These are phyloP conservation scores for Hemicentrotus pulcherrimus DNA, from an alignment of 35 echinoderm and acorn worm species.

Conservation along the genomic window DNA sequence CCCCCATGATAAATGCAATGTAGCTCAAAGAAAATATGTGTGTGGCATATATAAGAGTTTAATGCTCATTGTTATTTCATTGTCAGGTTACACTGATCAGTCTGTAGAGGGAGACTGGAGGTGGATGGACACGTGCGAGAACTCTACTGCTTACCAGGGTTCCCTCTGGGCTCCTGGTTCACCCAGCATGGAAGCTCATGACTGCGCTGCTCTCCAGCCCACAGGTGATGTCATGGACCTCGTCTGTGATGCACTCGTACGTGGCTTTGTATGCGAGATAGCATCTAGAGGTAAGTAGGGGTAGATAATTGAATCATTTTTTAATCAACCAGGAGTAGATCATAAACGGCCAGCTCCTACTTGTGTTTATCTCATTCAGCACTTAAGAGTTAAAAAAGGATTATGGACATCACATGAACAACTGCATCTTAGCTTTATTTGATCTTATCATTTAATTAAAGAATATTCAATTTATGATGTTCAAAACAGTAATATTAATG, in stretches of 20 bases:
- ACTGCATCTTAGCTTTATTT: too few relatives aligned
- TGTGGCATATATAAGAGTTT: background rate
- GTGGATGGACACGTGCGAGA: slow-evolving; percentile 42
- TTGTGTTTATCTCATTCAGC: too few relatives aligned
- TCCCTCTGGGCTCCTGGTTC: slow-evolving; percentile 45
- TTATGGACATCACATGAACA: too few relatives aligned
- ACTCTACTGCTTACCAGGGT: slow-evolving; percentile 5
- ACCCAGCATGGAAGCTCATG: slow-evolving; percentile 16
- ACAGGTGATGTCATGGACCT: background rate
- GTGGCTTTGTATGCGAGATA: slow-evolving; percentile 48
- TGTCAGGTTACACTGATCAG: slow-evolving; percentile 49
- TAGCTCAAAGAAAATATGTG: too few relatives aligned
- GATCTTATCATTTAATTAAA: too few relatives aligned
- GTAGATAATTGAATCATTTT: too few relatives aligned
- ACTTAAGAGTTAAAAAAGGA: too few relatives aligned
- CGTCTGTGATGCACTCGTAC: background rate
- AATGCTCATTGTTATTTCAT: background rate
- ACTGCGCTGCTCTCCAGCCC: slow-evolving; percentile 36
- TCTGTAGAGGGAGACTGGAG: slow-evolving; percentile 58
- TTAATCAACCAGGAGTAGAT: too few relatives aligned
- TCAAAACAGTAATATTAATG: too few relatives aligned
- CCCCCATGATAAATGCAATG: too few relatives aligned
- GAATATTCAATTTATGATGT: too few relatives aligned
- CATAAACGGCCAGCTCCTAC: too few relatives aligned
- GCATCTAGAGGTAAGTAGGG: slow-evolving; percentile 56